Evolutionary conservation across 2,113 vertebrate genomes (phyloP), one percentile per base, ranked within the genome.

Genomic region (Gadus macrocephalus): DNA sequence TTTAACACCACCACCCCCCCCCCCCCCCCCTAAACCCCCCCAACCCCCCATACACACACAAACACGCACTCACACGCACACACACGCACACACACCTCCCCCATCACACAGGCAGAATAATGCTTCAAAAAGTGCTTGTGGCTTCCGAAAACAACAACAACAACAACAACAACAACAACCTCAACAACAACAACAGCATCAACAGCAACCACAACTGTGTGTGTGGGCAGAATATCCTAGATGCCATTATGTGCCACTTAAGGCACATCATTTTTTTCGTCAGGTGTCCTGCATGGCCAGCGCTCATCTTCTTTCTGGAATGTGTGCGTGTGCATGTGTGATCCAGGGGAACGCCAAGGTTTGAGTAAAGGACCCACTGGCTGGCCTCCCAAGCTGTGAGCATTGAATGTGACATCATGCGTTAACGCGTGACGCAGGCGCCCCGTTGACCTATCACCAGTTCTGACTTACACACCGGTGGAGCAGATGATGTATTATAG

Each of bases 41-140:
- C 55, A 17, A 56, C 55, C 38, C 38, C 75, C 67, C 70, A 67
- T 75, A 83, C 60, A 58, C 81, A 83, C 74, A 83, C 16, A 71
- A 81, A 67, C 19, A 20, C 20, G 20, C 20, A 20, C 20, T 20
- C 20, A 20, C 20, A 20, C 20, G 20, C 20, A 20, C 20, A 83
- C 60, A 58, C 81, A 83, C 74, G n/a, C n/a, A n/a, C n/a, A 55
- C 38, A 19, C 49, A 16, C 42, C 42, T 14, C 42, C 42, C 42
- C 42, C 42, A 49, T 14, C 42, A 9, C 42, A 35, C 42, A 49
- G 31, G 31, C 4, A 35, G 42, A 49, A 49, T 49, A 49, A 14
- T 49, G 42, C 42, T 49, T 49, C 12, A 49, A 9, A 49, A 49
- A 49, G 42, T 9, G 42, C 2, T 49, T 14, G 42, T 49, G 9